These are phyloP conservation scores for Tholera decimalis DNA, from an alignment of 2,888 invertebrate genomes.

Conservation along the genomic window DNA sequence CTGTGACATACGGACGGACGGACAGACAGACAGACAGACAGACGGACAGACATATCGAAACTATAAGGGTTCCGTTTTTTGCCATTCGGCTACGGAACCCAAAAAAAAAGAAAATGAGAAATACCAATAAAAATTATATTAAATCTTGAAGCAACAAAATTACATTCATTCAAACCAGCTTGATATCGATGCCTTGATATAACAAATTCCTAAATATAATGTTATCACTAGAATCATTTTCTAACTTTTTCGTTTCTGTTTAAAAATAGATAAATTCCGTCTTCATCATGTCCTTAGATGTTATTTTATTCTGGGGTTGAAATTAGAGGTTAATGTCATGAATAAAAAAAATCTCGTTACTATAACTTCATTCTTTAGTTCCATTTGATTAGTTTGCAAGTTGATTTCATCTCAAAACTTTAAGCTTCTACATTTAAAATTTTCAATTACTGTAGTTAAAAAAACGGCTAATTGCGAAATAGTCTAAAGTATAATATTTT, in stretches of 20 bases:
- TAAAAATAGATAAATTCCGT: slow-evolving; percentile 3
- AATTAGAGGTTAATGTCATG: neutral
- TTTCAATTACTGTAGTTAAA: neutral
- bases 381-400: slow-evolving; percentile 5
- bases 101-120: too few species aligned
- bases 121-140: neutral
- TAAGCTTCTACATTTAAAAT: neutral
- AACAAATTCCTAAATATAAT: neutral
- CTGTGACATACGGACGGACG: too few species aligned
- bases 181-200: neutral
- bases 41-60: too few species aligned
- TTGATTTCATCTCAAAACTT: neutral
- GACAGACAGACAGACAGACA: too few species aligned
- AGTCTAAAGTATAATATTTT: too few species aligned
- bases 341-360: neutral
- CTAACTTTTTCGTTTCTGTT: neutral
- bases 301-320: neutral
- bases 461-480: too few species aligned
- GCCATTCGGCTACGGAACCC: too few species aligned
- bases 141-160: neutral
- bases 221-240: neutral
- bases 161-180: neutral
- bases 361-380: neutral
- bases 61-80: too few species aligned
- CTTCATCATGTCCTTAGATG: slow-evolving; percentile 18